Evolutionary conservation across 92 coral and sea anemone genomes (phyloP).

Genomic region (Epizoanthus stellaris): DNA sequence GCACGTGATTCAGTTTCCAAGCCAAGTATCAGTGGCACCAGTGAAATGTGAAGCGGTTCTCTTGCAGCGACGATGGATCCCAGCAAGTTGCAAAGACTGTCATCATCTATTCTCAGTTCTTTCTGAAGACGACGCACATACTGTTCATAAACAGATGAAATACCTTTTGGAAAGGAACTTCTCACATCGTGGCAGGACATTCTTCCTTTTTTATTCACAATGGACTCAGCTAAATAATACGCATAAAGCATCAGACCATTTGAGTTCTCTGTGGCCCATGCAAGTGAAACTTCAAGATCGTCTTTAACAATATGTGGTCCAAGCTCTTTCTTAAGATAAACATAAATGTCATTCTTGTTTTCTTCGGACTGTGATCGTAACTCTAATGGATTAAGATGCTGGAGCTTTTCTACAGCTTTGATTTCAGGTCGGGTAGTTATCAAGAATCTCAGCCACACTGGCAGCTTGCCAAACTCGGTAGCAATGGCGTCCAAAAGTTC

Average conservation of each 20-base stretch:
- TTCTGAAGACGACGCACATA: slow-evolving; percentile 54
- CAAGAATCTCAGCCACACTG: slow-evolving; percentile 61
- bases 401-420: slow-evolving; percentile 21
- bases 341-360: slow-evolving; percentile 54
- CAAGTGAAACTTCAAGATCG: slow-evolving; percentile 22
- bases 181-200: slow-evolving; percentile 2
- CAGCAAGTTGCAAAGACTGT: slow-evolving; percentile 38
- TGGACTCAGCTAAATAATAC: slow-evolving; percentile 38
- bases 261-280: slow-evolving; percentile 42
- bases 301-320: slow-evolving; percentile 3
- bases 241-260: slow-evolving; percentile 77
- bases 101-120: slow-evolving; percentile 24
- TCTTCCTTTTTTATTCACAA: background rate
- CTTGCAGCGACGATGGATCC: slow-evolving; percentile 59
- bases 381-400: slow-evolving; percentile 49
- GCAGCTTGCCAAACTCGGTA: slow-evolving; percentile 52
- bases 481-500: slow-evolving; percentile 50
- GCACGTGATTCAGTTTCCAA: too few species aligned
- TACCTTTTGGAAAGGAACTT: slow-evolving; percentile 54
- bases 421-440: slow-evolving; percentile 65
- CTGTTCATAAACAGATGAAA: slow-evolving; percentile 59
- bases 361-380: slow-evolving; percentile 38
- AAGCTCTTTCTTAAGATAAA: slow-evolving; percentile 43
- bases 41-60: slow-evolving; percentile 47
- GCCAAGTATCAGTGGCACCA: slow-evolving; percentile 45